phyloP scores from a whole-genome alignment of 2,888 invertebrate species.

The Strigamia transsilvanica region DNA sequence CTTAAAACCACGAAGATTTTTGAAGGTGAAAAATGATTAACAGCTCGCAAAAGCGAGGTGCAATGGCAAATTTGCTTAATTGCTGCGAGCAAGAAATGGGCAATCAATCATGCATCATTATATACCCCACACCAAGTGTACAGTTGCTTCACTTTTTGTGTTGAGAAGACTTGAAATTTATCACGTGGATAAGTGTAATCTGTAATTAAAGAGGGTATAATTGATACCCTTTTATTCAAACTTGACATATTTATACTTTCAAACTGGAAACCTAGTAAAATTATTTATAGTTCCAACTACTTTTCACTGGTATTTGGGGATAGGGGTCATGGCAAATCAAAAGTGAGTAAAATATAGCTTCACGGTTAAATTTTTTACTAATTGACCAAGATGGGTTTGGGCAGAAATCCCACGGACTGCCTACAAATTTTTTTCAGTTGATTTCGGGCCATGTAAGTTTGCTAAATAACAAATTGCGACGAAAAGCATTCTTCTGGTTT shows the following conservation, averaged over 20 bases:
- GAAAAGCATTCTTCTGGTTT: not conserved
- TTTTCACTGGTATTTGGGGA: not conserved
- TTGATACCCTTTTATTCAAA: not conserved
- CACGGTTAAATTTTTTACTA: not conserved
- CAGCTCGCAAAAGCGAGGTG: conserved; percentile 4
- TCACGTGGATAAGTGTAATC: not conserved
- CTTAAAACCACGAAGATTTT: conserved; percentile 14
- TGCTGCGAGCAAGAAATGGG: conserved; percentile 1
- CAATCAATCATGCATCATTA: conserved; percentile 16
- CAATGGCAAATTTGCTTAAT: conserved; percentile 30
- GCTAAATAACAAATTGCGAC: not conserved
- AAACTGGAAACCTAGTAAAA: not conserved
- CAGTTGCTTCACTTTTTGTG: not conserved
- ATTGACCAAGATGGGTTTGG: not conserved
- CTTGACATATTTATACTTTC: not conserved
- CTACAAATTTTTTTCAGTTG: not conserved
- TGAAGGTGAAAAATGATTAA: conserved; percentile 17
- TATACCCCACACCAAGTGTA: not conserved
- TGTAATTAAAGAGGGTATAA: not conserved
- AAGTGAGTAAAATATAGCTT: conserved; percentile 9
- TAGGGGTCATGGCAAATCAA: not conserved
- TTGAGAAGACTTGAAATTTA: not conserved
- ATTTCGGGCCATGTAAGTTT: not conserved
- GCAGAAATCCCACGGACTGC: not conserved
- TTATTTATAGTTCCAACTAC: conserved; percentile 17